Percentiles rank a stretch among this genome's conserved stretches.
Evolutionary conservation across 2,797 vertebrate species (phyloP).

Genomic region (Gymnocypris eckloni): DNA sequence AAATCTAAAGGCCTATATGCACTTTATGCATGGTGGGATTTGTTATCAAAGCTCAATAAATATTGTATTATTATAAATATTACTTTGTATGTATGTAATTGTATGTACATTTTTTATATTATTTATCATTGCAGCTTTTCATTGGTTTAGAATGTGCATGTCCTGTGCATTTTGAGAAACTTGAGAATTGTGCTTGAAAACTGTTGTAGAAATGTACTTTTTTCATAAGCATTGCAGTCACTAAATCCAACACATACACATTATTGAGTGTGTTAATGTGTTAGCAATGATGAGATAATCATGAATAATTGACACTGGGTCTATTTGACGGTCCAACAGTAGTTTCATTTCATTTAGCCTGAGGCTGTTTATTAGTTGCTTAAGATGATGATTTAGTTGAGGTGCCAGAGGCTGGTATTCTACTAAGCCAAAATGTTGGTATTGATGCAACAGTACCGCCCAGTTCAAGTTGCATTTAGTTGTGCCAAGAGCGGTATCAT

Average conservation of each 20-base stretch:
- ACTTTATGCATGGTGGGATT: not conserved
- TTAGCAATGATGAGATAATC: not conserved
- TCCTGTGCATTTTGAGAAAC: not conserved
- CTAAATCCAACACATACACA: not conserved
- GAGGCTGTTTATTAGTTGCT: conserved; percentile 16
- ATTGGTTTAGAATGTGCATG: not conserved
- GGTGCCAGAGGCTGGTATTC: not conserved
- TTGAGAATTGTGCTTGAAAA: not conserved
- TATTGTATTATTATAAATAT: not conserved
- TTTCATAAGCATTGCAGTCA: not conserved
- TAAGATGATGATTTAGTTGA: not conserved
- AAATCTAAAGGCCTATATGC: not conserved
- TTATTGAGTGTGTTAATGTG: not conserved
- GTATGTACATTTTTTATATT: not conserved
- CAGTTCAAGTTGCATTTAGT: not conserved
- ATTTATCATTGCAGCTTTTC: not conserved
- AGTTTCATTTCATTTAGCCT: not conserved
- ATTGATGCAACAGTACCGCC: not conserved
- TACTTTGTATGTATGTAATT: not conserved
- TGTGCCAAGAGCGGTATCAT: not conserved
- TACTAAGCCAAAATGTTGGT: not conserved
- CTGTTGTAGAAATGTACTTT: not conserved
- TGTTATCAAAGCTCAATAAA: not conserved
- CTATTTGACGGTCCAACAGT: not conserved
- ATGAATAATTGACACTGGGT: not conserved